These are phyloP conservation scores for Daubentonia madagascariensis DNA, from an alignment of 2,113 vertebrate genomes.

Conservation along the genomic window DNA sequence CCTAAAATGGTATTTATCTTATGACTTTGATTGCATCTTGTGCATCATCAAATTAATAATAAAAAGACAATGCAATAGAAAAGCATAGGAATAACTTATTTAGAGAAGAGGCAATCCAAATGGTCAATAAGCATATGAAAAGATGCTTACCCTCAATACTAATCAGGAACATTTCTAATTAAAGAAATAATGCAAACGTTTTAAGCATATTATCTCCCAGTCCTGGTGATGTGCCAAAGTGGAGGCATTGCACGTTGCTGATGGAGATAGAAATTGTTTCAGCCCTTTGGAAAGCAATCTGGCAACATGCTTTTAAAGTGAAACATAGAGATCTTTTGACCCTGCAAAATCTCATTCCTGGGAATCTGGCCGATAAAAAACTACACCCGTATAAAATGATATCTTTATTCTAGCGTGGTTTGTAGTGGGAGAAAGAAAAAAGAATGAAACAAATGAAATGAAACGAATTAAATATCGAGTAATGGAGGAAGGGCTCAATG, in stretches of 20 bases:
- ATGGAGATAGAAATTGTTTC: neutral
- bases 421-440: neutral
- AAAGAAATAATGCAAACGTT: constrained; percentile 17
- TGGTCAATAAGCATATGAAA: constrained; percentile 10
- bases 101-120: constrained; percentile 6
- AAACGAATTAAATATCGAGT: neutral
- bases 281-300: neutral
- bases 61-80: neutral
- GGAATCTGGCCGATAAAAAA: neutral
- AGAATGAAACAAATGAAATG: neutral
- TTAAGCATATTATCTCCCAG: neutral
- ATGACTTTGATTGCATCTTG: neutral
- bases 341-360: neutral
- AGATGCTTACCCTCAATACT: neutral
- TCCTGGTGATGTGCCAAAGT: neutral
- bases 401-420: neutral
- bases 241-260: neutral
- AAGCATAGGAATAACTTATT: neutral
- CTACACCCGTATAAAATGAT: neutral
- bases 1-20: neutral
- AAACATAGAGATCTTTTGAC: neutral
- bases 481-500: neutral
- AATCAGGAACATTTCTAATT: constrained; percentile 6
- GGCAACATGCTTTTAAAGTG: neutral
- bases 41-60: neutral